A percentile compares a stretch with the other conserved stretches of the same genome.
Evolutionary conservation across 2,113 vertebrate species (phyloP).

Genomic region (Aspidoscelis tigris): DNA sequence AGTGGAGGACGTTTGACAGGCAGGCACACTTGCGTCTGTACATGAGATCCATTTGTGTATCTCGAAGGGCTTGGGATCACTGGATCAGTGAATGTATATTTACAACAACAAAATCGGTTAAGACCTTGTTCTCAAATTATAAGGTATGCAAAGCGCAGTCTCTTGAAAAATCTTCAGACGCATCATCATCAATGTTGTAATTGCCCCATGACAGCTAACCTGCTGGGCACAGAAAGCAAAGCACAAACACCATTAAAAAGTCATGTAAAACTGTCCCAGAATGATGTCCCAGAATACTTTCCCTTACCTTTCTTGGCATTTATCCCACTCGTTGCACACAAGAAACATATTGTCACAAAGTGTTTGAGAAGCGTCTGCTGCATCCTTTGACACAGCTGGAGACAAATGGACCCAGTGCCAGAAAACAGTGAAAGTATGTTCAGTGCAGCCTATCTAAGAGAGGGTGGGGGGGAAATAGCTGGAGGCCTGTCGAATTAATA

Average conservation of each 20-base stretch:
- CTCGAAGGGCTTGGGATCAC: not conserved
- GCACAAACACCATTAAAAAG: not conserved
- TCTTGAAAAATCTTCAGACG: not conserved
- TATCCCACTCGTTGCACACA: slow-evolving; percentile 73
- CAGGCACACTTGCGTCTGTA: not conserved
- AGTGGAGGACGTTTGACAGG: not conserved
- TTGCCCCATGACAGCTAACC: not conserved
- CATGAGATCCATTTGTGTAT: not conserved
- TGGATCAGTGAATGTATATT: not conserved
- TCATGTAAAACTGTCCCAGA: not conserved
- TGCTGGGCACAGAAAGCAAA: not conserved
- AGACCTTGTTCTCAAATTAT: not conserved
- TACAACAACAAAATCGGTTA: not conserved
- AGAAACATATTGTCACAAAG: slow-evolving; percentile 74
- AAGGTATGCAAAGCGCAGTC: not conserved
- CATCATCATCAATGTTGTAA: not conserved
- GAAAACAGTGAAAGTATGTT: slow-evolving; percentile 2
- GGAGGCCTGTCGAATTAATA: slow-evolving; percentile 79
- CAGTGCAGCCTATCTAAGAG: slow-evolving; percentile 35
- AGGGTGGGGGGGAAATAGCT: slow-evolving; percentile 60
- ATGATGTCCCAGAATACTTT: slow-evolving; percentile 45
- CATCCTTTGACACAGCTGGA: slow-evolving; percentile 66
- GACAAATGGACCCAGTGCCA: slow-evolving; percentile 40
- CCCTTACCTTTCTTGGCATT: slow-evolving; percentile 90
- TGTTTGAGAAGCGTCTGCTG: slow-evolving; percentile 65